Conservation (phyloP, 2,113 vertebrate species). For the Microtus montanus region DNA sequence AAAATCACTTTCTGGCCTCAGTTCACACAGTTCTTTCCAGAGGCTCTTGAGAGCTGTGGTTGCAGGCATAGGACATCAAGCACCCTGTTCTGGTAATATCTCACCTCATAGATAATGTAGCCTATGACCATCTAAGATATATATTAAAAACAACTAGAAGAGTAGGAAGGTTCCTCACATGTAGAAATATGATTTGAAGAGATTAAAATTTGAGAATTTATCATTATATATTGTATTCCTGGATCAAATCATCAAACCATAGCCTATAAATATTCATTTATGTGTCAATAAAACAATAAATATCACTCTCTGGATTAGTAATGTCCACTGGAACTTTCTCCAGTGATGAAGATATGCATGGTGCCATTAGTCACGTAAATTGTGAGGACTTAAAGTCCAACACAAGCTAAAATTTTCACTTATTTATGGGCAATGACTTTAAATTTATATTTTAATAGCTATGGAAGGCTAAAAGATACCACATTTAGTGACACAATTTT, state of each 20-base stretch:
- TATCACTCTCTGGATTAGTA: not conserved
- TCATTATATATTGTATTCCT: not conserved
- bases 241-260: not conserved
- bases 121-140: not conserved
- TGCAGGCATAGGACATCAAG: not conserved
- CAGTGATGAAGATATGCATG: not conserved
- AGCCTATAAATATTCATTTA: not conserved
- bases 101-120: not conserved
- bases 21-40: not conserved
- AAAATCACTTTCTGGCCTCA: not conserved
- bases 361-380: not conserved
- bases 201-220: not conserved
- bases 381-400: not conserved
- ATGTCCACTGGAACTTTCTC: not conserved
- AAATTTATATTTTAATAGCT: not conserved
- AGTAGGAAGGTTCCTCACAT: not conserved
- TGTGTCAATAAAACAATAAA: not conserved
- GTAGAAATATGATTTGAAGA: not conserved
- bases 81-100: not conserved
- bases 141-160: not conserved
- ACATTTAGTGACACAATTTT: not conserved
- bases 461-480: not conserved
- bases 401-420: not conserved
- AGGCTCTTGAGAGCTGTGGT: not conserved
- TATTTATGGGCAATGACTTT: not conserved